These are phyloP conservation scores for Caenorhabditis inopinata DNA, from an alignment of 1,140 invertebrate species.

Conservation along the genomic window DNA sequence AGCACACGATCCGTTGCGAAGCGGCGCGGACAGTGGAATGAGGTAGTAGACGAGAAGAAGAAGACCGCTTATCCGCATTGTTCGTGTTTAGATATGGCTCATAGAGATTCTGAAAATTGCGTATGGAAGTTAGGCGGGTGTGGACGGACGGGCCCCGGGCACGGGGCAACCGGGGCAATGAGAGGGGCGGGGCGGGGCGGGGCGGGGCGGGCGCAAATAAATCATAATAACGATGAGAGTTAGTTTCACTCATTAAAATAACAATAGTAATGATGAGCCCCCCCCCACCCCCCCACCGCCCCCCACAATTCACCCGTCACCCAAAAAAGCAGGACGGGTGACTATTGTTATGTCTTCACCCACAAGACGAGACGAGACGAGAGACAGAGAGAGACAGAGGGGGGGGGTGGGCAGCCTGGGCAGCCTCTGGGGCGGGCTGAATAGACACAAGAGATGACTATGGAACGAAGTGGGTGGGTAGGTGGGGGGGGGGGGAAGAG, in stretches of 20 bases:
- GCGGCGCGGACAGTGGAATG: not conserved
- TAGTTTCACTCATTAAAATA: too few relatives aligned
- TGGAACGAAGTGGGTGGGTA: not conserved
- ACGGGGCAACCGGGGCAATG: too few relatives aligned
- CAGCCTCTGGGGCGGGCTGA: not conserved
- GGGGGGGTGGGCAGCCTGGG: not conserved
- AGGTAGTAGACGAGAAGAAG: not conserved
- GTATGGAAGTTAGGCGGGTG: too few relatives aligned
- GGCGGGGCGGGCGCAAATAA: too few relatives aligned
- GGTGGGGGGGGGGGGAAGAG: not conserved
- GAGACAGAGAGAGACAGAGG: not conserved
- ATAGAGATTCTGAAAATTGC: too few relatives aligned
- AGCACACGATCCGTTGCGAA: not conserved
- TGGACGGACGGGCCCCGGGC: too few relatives aligned
- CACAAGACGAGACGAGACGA: not conserved
- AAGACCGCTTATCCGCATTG: not conserved
- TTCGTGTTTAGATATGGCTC: not conserved
- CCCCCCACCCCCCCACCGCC: too few relatives aligned
- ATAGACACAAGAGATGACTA: not conserved
- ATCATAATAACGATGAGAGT: too few relatives aligned
- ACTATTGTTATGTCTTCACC: not conserved
- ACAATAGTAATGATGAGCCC: too few relatives aligned
- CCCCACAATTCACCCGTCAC: too few relatives aligned
- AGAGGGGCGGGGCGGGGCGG: too few relatives aligned
- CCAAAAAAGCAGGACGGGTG: too few relatives aligned